Percentiles rank a stretch among this genome's conserved stretches.
These are phyloP conservation scores for Lasius platythorax DNA, from an alignment of 2,888 invertebrate genomes.

Conservation along the genomic window DNA sequence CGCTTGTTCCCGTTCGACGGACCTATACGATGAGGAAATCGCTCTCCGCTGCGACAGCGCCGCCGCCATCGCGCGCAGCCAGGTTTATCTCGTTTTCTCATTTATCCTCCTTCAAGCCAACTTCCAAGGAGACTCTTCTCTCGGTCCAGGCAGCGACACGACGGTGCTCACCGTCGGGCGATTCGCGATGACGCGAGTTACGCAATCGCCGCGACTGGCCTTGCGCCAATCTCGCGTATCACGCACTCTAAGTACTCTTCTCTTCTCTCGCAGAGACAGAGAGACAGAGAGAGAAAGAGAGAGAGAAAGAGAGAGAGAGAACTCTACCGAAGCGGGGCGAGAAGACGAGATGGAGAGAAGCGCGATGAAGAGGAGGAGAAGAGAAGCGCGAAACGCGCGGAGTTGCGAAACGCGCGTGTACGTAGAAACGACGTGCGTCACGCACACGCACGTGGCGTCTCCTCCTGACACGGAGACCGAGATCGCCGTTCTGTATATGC, in stretches of 20 bases:
- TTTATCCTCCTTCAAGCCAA: constrained; percentile 41
- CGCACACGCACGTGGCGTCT: neutral
- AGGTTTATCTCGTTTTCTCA: constrained; percentile 45
- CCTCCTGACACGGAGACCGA: neutral
- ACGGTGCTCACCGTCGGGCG: constrained; percentile 63
- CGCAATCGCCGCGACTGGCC: constrained; percentile 80
- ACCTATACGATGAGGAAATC: constrained; percentile 45
- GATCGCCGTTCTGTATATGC: neutral
- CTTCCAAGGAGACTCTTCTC: constrained; percentile 45
- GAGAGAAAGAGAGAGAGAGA: neutral
- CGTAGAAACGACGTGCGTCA: neutral
- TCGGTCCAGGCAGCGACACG: constrained; percentile 44
- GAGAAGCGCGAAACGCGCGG: neutral
- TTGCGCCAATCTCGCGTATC: constrained; percentile 82
- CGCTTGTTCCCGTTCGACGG: constrained; percentile 28
- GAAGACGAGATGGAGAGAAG: neutral
- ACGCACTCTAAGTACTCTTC: constrained; percentile 49
- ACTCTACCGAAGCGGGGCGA: neutral
- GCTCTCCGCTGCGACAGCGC: constrained; percentile 34
- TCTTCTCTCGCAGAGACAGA: constrained; percentile 2
- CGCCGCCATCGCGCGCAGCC: neutral
- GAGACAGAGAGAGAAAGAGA: neutral
- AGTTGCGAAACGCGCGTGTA: neutral
- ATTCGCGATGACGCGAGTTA: constrained; percentile 78
- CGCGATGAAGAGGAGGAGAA: neutral